Base-by-base conservation (phyloP, 1,140 invertebrate genomes). In the Zaprionus inermis region DNA sequence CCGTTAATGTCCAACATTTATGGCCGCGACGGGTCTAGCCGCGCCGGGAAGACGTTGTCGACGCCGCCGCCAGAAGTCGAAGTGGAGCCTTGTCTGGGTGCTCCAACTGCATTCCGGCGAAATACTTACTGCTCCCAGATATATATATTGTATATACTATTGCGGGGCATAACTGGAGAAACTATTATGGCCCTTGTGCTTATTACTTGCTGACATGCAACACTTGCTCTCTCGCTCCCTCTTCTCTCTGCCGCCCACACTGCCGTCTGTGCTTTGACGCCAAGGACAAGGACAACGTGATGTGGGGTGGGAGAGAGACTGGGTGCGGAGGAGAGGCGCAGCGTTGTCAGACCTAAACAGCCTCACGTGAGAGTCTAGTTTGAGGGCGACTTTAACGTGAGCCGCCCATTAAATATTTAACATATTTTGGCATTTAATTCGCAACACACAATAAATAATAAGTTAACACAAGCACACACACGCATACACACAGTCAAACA, bases 1-100 rank as follows among this genome's bases (percentile, higher is more conserved):
- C 84, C 89, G 81, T 89, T 91, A 91, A 91, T 91, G 89, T 88
- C 80, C 88, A 90, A 79, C 82, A 90, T 86, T 90, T 90, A 90
- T 90, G 85, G 79, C 73, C 68, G 44, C 44, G 16, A 18, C 44
- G 44, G 44, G 44, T 18, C 44, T 70, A 75, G 65, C 78, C 78
- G 72, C 70, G 65, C 78, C 78, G 76, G 51, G 71, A 71, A 71
- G 72, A 66, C 68, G 73, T 52, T 72, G 57, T 28, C 24, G 24
- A 28, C 24, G 24, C n/a, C 14, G 72, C 65, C 63, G 61, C 34
- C 59, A 54, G 51, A 73, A 57, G 74, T 71, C 66, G 38, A 28
- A 55, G 68, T 64, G 56, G 24, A 28, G 46, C 72, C 44, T 60
- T 60, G 76, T 84, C 72, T 82, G 64, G 74, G 72, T 44, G 38